phyloP scores from a whole-genome alignment of 2,888 invertebrate genomes.

The Napeogenes sylphis region DNA sequence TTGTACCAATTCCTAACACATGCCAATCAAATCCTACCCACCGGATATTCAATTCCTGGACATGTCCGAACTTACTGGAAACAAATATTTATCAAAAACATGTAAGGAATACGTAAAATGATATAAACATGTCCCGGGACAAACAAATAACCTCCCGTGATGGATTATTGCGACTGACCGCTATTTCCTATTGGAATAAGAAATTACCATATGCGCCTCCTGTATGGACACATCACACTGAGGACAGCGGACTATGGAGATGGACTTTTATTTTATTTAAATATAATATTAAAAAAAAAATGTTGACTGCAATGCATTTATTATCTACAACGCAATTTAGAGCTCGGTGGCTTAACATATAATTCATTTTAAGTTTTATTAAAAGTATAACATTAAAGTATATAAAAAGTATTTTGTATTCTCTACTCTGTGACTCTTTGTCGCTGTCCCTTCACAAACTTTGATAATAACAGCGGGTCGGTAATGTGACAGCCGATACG shows the following conservation, averaged over 20 bases:
- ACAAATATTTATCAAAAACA: constrained; percentile 77
- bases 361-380: too few relatives aligned
- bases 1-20: constrained; percentile 42
- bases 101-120: constrained; percentile 76
- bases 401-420: constrained; percentile 9
- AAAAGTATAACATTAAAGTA: neutral
- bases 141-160: constrained; percentile 68
- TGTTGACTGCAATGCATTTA: neutral
- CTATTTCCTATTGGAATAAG: constrained; percentile 77
- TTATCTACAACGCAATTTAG: too few relatives aligned
- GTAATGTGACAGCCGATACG: constrained; percentile 78
- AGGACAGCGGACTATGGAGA: constrained; percentile 42
- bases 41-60: constrained; percentile 75
- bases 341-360: too few relatives aligned
- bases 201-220: constrained; percentile 76
- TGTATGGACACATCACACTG: constrained; percentile 36
- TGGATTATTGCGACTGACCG: constrained; percentile 77
- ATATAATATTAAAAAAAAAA: neutral
- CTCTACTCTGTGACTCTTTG: constrained; percentile 50
- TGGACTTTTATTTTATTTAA: constrained; percentile 29
- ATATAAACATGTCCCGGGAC: constrained; percentile 68
- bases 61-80: constrained; percentile 68
- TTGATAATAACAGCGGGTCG: constrained; percentile 71
- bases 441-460: constrained; percentile 76
- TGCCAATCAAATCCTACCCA: constrained; percentile 60